A percentile compares a stretch with the other conserved stretches of the same genome.
phyloP scores from a whole-genome alignment of 2,888 invertebrate genomes.

The Melanotus villosus region DNA sequence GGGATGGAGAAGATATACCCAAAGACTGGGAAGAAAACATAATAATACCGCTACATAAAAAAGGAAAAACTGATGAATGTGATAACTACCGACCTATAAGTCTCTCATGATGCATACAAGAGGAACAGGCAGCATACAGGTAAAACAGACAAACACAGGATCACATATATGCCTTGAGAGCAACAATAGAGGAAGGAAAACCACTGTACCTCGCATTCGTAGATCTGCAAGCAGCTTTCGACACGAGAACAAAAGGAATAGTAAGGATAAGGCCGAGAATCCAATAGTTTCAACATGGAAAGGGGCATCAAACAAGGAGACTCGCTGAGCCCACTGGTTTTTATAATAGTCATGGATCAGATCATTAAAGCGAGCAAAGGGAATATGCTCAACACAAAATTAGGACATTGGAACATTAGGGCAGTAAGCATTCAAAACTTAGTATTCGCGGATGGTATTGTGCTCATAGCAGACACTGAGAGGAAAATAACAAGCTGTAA shows the following conservation, averaged over 20 bases:
- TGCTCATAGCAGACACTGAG: too few relatives aligned
- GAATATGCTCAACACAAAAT: background rate
- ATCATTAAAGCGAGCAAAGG: background rate
- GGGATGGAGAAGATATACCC: too few relatives aligned
- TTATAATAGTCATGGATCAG: background rate
- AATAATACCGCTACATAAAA: too few relatives aligned
- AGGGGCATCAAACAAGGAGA: background rate
- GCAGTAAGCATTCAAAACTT: too few relatives aligned
- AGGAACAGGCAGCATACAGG: background rate
- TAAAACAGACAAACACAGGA: too few relatives aligned
- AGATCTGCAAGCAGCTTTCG: slow-evolving; percentile 2
- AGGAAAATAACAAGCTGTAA: background rate
- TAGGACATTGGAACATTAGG: too few relatives aligned
- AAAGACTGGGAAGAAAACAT: too few relatives aligned
- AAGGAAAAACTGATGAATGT: too few relatives aligned
- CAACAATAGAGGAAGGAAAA: background rate
- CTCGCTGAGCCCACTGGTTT: background rate
- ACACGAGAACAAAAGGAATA: slow-evolving; percentile 1
- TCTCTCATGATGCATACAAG: background rate
- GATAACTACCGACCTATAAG: too few relatives aligned
- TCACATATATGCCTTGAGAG: too few relatives aligned
- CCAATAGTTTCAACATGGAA: background rate
- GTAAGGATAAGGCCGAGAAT: background rate
- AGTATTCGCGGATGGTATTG: too few relatives aligned
- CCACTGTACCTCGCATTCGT: background rate